Conservation (phyloP, 2,888 invertebrate species). For the Eledone cirrhosa region DNA sequence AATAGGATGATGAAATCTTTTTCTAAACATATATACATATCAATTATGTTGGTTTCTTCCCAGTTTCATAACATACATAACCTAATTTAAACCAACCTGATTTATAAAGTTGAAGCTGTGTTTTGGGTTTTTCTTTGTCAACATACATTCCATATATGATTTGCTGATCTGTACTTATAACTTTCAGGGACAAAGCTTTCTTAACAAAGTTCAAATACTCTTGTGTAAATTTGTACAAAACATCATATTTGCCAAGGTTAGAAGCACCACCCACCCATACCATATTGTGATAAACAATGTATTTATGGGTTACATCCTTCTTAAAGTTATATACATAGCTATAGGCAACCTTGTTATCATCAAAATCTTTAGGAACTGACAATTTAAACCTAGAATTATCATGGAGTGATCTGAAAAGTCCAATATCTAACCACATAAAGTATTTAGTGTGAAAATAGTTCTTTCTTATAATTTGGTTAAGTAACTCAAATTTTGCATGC, state of each 20-base stretch:
- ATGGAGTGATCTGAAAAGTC: slow-evolving; percentile 50
- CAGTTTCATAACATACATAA: slow-evolving; percentile 44
- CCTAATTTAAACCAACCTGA: slow-evolving; percentile 53
- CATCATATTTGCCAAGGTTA: slow-evolving; percentile 48
- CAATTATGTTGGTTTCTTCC: no score
- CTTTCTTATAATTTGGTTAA: slow-evolving; percentile 44
- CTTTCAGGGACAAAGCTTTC: slow-evolving; percentile 14
- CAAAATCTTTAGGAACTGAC: slow-evolving; percentile 40
- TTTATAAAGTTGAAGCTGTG: background rate
- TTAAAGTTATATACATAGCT: slow-evolving; percentile 34
- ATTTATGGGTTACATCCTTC: slow-evolving; percentile 31
- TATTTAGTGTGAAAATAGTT: slow-evolving; percentile 51
- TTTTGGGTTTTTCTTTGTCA: background rate
- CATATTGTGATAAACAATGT: slow-evolving; percentile 43
- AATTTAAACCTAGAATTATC: slow-evolving; percentile 41
- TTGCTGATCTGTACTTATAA: slow-evolving; percentile 32
- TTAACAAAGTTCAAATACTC: slow-evolving; percentile 28
- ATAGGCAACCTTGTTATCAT: slow-evolving; percentile 42
- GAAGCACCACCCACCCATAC: slow-evolving; percentile 58
- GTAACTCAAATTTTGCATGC: slow-evolving; percentile 62
- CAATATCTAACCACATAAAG: slow-evolving; percentile 59
- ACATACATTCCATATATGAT: slow-evolving; percentile 31
- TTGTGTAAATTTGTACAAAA: slow-evolving; percentile 45
- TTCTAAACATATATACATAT: no score
- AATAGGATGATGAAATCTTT: no score